A percentile compares a stretch with the other conserved stretches of the same genome.
Conservation (phyloP, 2,888 invertebrate species). For the Macrostomum cliftonense region DNA sequence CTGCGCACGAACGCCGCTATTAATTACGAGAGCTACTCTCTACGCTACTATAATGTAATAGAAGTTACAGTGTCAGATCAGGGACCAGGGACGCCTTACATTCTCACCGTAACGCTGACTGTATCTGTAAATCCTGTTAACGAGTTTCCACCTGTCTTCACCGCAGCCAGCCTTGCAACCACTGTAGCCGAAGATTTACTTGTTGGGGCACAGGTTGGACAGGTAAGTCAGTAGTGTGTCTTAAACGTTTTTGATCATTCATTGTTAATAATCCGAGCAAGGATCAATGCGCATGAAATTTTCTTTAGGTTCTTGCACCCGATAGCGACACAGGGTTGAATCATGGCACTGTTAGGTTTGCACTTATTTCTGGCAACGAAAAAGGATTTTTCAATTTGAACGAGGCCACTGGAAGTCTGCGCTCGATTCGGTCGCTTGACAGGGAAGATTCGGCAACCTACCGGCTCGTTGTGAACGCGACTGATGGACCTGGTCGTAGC, state of each 20-base stretch:
- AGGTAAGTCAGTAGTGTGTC: too few relatives aligned
- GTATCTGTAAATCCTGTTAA: conserved; percentile 1
- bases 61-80: neutral
- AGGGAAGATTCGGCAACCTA: neutral
- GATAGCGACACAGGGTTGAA: conserved; percentile 1
- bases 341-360: neutral
- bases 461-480: neutral
- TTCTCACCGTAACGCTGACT: neutral
- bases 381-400: conserved; percentile 1
- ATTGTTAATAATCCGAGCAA: too few relatives aligned
- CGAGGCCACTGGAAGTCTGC: neutral
- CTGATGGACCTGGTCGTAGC: neutral
- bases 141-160: neutral
- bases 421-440: neutral
- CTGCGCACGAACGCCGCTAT: neutral
- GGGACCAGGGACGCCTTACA: neutral
- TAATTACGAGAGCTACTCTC: neutral
- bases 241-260: too few relatives aligned
- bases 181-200: neutral
- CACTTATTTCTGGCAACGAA: neutral
- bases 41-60: neutral
- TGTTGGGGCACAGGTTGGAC: too few relatives aligned
- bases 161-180: neutral
- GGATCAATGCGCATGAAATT: too few relatives aligned
- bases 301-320: neutral